Base-by-base conservation (phyloP, 2,797 vertebrate genomes). In the Megalops cyprinoides region DNA sequence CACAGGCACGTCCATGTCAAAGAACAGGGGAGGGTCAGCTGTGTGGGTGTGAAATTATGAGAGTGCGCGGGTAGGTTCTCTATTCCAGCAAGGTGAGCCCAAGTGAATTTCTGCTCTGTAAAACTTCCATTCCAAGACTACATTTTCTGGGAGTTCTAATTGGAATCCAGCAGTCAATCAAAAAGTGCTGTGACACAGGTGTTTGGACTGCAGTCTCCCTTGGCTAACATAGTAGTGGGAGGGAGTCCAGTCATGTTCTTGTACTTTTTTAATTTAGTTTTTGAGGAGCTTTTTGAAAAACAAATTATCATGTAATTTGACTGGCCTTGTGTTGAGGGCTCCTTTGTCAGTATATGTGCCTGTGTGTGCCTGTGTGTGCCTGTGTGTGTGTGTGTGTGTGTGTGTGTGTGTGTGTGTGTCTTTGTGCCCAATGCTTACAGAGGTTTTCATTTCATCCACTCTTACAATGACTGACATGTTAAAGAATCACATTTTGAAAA, bases 231-330 rank as follows among this genome's bases (percentile, higher is more conserved):
- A 4, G 34, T 25, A 56, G 56, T 28, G 46, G 20, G 44, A 65
- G 28, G 14, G 44, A 65, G 10, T 31, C 71, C n/a, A n/a, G 15
- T 23, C 74, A 76, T 74, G 79, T 49, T 39, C 23, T 34, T 74
- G 34, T 14, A 60, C 76, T 79, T 78, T 69, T 28, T 39, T 51
- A 28, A 8, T 20, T 67, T 55, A 37, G 3, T 23, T 37, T 73
- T 10, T n/a, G n/a, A n/a, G 20, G 12, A 39, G 37, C 31, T 60
- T 62, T n/a, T 60, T 78, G 67, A 81, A 49, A 62, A 37, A 78
- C 15, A 55, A 49, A n/a, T n/a, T n/a, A n/a, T n/a, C n/a, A n/a
- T n/a, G n/a, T n/a, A n/a, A n/a, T n/a, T n/a, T n/a, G n/a, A n/a
- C n/a, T n/a, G n/a, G n/a, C n/a, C n/a, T n/a, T n/a, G n/a, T n/a